phyloP scores from a whole-genome alignment of 2,113 vertebrate genomes.

The Corythornis cristatus region DNA sequence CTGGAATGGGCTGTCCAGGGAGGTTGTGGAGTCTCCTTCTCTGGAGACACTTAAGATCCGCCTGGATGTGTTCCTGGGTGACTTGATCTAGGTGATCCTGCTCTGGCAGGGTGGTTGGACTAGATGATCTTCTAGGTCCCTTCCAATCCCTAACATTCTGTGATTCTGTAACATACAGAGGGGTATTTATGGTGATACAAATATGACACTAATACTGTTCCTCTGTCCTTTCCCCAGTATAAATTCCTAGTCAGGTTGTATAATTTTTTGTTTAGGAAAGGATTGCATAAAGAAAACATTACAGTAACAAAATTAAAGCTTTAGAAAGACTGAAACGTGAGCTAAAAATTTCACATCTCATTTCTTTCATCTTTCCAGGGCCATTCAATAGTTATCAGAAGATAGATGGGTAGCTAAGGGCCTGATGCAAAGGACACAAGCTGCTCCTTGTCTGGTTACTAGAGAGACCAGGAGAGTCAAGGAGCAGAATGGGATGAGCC shows the following conservation, averaged over 20 bases:
- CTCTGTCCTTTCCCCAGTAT: background rate
- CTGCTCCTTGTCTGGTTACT: background rate
- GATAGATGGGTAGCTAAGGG: background rate
- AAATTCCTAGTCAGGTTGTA: background rate
- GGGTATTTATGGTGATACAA: background rate
- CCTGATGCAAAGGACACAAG: background rate
- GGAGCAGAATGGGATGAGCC: background rate
- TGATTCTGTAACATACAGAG: background rate
- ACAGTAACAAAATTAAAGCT: background rate
- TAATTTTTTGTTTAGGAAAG: background rate
- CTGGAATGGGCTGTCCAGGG: no score
- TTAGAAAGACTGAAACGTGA: background rate
- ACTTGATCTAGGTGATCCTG: no score
- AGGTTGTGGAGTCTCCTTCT: no score
- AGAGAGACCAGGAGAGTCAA: background rate
- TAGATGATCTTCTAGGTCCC: no score
- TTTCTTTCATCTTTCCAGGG: background rate
- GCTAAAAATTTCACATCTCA: background rate
- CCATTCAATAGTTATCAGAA: background rate
- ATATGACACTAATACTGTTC: background rate
- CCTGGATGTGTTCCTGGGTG: no score
- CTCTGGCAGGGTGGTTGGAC: no score
- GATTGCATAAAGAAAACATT: background rate
- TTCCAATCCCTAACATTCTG: no score
- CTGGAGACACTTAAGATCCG: no score